Evolutionary conservation across 2,113 vertebrate species (phyloP).

Genomic region (Scortum barcoo): DNA sequence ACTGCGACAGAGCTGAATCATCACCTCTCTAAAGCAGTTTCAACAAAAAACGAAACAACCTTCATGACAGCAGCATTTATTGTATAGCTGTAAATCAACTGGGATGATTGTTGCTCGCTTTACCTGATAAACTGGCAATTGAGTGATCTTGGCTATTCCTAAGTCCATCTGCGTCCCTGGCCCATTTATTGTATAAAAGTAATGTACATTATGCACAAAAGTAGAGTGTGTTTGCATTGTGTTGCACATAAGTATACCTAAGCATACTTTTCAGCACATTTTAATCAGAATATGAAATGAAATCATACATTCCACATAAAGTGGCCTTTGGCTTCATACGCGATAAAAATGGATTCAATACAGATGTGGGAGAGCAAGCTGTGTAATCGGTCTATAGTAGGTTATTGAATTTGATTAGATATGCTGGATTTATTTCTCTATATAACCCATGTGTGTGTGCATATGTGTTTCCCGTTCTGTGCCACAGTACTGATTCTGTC

Average conservation of each 20-base stretch:
- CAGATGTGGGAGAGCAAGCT: slow-evolving; percentile 26
- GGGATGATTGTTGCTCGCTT: too few species aligned
- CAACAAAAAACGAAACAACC: not conserved
- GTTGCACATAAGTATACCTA: not conserved
- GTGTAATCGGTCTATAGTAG: slow-evolving; percentile 13
- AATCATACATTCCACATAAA: slow-evolving; percentile 8
- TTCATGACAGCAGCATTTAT: not conserved
- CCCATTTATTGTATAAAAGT: not conserved
- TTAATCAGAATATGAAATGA: slow-evolving; percentile 17
- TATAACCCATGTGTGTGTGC: not conserved
- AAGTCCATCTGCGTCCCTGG: not conserved
- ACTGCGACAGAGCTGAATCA: not conserved
- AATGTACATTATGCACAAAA: slow-evolving; percentile 1
- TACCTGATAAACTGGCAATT: not conserved
- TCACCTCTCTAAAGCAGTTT: not conserved
- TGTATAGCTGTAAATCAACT: not conserved
- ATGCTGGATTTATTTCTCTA: slow-evolving; percentile 26
- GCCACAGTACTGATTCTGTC: slow-evolving; percentile 7
- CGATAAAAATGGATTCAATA: not conserved
- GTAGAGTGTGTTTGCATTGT: not conserved
- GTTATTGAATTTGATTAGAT: slow-evolving; percentile 40
- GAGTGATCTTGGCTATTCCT: not conserved
- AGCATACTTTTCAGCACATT: not conserved
- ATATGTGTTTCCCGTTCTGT: not conserved
- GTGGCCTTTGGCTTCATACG: slow-evolving; percentile 18